Evolutionary conservation across 2,888 invertebrate genomes (phyloP).

Genomic region (Euplexia lucipara): DNA sequence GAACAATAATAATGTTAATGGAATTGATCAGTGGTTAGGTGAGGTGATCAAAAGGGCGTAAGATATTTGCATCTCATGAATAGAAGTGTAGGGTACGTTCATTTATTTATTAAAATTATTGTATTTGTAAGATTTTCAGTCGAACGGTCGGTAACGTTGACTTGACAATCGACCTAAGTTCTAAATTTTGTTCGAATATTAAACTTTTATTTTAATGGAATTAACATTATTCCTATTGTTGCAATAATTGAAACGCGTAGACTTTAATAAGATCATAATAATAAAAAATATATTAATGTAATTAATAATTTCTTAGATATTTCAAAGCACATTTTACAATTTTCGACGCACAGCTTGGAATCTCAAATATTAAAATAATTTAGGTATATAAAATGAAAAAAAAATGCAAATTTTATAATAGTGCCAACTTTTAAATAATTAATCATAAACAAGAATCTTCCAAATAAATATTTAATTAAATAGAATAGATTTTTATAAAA

Average conservation of each 20-base stretch:
- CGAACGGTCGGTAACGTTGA: not conserved
- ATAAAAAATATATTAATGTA: not conserved
- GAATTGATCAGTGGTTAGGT: conserved; percentile 23
- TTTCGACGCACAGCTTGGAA: conserved; percentile 50
- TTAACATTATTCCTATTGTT: conserved; percentile 34
- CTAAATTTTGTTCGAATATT: conserved; percentile 12
- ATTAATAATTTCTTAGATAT: conserved; percentile 26
- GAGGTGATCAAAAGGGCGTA: conserved; percentile 29
- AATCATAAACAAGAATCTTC: conserved; percentile 45
- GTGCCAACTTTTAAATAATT: conserved; percentile 49
- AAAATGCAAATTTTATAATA: conserved; percentile 36
- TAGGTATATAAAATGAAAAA: conserved; percentile 6
- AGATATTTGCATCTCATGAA: conserved; percentile 31
- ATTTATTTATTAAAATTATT: conserved; percentile 32
- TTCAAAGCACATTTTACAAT: conserved; percentile 51
- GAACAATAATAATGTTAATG: conserved; percentile 56
- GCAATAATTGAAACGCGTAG: conserved; percentile 53
- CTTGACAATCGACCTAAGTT: not conserved
- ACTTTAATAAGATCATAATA: conserved; percentile 38
- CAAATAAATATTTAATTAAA: conserved; percentile 36
- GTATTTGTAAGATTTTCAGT: conserved; percentile 6
- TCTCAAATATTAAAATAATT: conserved; percentile 28
- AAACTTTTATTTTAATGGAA: conserved; percentile 12
- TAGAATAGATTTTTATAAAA: conserved; percentile 65
- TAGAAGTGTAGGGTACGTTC: conserved; percentile 29